Conservation (phyloP, 2,113 vertebrate genomes). For the Lonchura striata region DNA sequence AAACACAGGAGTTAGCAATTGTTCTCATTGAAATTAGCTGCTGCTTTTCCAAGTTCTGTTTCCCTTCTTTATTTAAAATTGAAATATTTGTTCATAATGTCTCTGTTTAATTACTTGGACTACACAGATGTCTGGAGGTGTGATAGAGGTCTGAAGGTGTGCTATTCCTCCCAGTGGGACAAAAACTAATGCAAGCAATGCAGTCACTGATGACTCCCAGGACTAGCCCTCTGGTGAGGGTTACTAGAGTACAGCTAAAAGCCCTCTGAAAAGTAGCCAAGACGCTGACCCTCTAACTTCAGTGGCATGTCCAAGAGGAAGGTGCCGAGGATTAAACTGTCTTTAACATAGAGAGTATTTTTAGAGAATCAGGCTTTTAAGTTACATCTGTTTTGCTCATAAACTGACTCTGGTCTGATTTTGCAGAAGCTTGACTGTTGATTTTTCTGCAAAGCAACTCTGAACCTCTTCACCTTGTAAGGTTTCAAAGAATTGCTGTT, state of each 20-base stretch:
- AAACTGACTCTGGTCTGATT: not conserved
- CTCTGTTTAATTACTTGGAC: not conserved
- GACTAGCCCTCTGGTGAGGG: not conserved
- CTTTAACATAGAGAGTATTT: not conserved
- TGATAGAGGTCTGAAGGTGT: not conserved
- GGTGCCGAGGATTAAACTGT: not conserved
- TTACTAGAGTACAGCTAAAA: not conserved
- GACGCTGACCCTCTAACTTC: not conserved
- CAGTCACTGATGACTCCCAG: not conserved
- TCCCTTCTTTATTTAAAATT: not conserved
- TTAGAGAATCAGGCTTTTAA: not conserved
- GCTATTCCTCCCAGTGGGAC: not conserved
- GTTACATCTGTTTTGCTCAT: not conserved
- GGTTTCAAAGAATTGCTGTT: not conserved
- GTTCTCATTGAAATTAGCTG: not conserved
- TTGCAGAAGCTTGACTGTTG: not conserved
- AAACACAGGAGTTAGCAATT: not conserved
- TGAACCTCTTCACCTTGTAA: not conserved
- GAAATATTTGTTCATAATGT: not conserved
- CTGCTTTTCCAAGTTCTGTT: not conserved
- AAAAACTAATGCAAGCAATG: not conserved
- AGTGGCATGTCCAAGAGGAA: not conserved
- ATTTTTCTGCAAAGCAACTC: not conserved
- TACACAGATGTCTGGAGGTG: accelerated
- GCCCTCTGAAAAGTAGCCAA: not conserved